Evolutionary conservation across 1,140 invertebrate species (phyloP), one percentile per base, ranked within the genome.

Genomic region (Monomorium pharaonis): DNA sequence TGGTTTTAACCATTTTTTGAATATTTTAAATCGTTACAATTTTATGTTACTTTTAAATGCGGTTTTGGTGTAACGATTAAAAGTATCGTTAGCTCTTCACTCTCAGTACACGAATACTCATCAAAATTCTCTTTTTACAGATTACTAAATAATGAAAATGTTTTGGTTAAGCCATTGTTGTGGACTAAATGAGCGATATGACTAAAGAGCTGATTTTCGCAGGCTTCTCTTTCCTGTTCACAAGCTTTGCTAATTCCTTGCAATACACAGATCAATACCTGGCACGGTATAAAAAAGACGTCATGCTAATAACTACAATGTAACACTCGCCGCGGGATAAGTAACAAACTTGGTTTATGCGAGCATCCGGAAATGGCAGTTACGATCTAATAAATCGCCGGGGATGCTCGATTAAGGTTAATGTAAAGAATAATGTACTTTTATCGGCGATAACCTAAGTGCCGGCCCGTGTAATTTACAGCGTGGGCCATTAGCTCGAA

Each of bases 391-490:
- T 83, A 74, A 83, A 72, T 83, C 67, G 78, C 51, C 18, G 37
- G 37, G 42, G 78, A 21, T 58, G 51, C 42, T 83, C 78, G 78
- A 83, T 83, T 58, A 83, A 83, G 78, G 78, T 74, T 58, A 74
- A 83, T 44, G 51, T 58, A 69, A 83, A 74, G 78, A 83, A 83
- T 83, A 83, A 83, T 83, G 78, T 74, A 83, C 78, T 83, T 74
- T 83, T 83, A 83, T 83, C 51, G 78, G 37, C 51, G 67, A 74
- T 83, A 58, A 74, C 51, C 78, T 72, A 83, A 83, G 78, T 83
- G 78, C 78, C 42, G 37, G 78, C 67, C 54, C 67, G 78, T 83
- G 78, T 83, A 83, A 83, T 83, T 83, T 83, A 83, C 78, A 83
- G 37, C 78, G 67, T 51, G 67, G 51, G 54, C 78, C 78, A 83